Conservation (phyloP, 2,113 vertebrate species). For the Scytalopus superciliaris region DNA sequence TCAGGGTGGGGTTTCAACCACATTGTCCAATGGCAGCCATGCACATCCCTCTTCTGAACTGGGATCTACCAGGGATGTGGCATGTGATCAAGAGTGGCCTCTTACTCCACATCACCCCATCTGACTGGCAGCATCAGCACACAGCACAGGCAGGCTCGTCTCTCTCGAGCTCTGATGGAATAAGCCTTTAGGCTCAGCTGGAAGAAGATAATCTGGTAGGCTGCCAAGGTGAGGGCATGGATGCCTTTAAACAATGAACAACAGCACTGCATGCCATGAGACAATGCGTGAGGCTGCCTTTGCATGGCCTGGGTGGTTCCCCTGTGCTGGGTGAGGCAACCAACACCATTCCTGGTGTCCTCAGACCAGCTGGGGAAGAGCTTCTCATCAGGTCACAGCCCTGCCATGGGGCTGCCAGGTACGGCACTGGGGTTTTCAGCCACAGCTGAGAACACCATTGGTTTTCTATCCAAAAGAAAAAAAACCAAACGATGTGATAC, state of each 20-base stretch:
- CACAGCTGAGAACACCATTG: not conserved
- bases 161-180: not conserved
- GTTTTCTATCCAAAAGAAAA: not conserved
- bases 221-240: not conserved
- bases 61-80: not conserved
- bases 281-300: fast-evolving
- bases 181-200: not conserved
- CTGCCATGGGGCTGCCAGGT: not conserved
- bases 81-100: fast-evolving
- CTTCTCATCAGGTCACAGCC: not conserved
- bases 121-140: not conserved
- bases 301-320: fast-evolving
- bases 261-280: not conserved
- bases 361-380: not conserved
- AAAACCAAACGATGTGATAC: not conserved
- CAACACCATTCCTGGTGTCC: not conserved
- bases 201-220: not conserved
- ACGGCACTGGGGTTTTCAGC: not conserved
- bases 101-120: not conserved
- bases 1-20: not conserved
- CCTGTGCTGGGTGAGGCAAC: not conserved
- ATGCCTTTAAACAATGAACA: not conserved
- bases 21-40: fast-evolving
- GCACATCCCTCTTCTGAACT: fast-evolving
- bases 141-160: not conserved